phyloP scores from a whole-genome alignment of 2,888 invertebrate genomes.

The Tiphia femorata region DNA sequence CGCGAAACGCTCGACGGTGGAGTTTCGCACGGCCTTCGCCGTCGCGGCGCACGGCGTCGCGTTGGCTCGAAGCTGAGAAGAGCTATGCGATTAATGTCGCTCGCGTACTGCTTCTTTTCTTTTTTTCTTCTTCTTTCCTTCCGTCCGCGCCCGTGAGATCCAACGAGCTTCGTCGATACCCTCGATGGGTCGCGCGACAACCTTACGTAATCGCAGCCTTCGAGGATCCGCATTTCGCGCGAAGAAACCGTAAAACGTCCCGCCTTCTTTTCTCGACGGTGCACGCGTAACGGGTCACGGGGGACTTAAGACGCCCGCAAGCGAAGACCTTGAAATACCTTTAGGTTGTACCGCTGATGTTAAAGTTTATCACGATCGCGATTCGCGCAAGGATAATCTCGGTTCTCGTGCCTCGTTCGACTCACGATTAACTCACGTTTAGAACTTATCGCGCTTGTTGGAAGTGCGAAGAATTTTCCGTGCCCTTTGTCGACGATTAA shows the following conservation, averaged over 20 bases:
- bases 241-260: constrained; percentile 43
- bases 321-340: neutral
- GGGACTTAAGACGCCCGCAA: neutral
- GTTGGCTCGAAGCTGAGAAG: neutral
- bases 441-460: too few relatives aligned
- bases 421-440: too few relatives aligned
- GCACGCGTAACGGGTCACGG: neutral
- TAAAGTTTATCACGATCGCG: too few relatives aligned
- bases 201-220: neutral
- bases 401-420: too few relatives aligned
- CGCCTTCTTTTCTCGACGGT: constrained; percentile 16
- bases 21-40: constrained; percentile 7
- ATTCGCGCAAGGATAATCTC: too few relatives aligned
- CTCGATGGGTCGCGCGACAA: too few relatives aligned
- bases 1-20: neutral
- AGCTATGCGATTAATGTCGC: constrained; percentile 10
- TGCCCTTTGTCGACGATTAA: too few relatives aligned
- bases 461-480: too few relatives aligned
- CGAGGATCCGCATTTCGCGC: constrained; percentile 13
- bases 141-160: neutral
- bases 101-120: constrained; percentile 1
- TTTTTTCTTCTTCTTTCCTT: neutral
- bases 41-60: constrained; percentile 1
- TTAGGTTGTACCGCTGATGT: too few relatives aligned
- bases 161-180: neutral